Evolutionary conservation across 2,797 vertebrate species (phyloP), one percentile per base, ranked within the genome.

Genomic region (Trematomus bernacchii): DNA sequence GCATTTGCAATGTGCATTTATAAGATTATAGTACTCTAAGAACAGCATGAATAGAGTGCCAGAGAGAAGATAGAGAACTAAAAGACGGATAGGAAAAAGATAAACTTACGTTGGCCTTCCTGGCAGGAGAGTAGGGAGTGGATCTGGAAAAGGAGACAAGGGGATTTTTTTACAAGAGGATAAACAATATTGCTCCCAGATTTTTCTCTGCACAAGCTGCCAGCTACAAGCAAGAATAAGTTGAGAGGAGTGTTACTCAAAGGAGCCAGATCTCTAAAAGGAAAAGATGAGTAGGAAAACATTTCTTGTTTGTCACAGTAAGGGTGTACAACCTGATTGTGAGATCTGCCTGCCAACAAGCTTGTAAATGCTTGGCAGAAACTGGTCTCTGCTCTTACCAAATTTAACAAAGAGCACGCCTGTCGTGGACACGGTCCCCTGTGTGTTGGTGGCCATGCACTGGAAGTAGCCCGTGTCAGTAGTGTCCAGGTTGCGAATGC

Each of bases 391-490:
- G 6, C 51, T 54, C 97, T 94, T 91, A 99, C 98, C 97, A 0
- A 99, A 99, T 83, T 99, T 99, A 18, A 99, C 98, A 2, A 97
- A 99, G 51, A 99, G 93, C 74, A 99, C 98, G 0, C 98, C 98
- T 0, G 97, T 99, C 3, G 97, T 98, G 44, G 98, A 98, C 1
- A 99, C 98, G 0, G 95, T 96, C 21, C 96, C 97, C 27, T 96
- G 94, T 86, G 84, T 93, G 3, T 97, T 99, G 13, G 95, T 96
- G 1, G 98, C 98, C 13, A 97, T 95, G 0, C 98, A 99, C 93
- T 99, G 98, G 94, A 99, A 99, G 92, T 99, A 99, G 55, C 98
- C 98, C 0, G 98, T 99, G 87, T 99, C 98, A 0, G 98, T 99
- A 0, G 98, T 99, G 91, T 99, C 97, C 2, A 99, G 95, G 92